phyloP scores from a whole-genome alignment of 2,797 vertebrate genomes.

The Aviceda cuculoides region DNA sequence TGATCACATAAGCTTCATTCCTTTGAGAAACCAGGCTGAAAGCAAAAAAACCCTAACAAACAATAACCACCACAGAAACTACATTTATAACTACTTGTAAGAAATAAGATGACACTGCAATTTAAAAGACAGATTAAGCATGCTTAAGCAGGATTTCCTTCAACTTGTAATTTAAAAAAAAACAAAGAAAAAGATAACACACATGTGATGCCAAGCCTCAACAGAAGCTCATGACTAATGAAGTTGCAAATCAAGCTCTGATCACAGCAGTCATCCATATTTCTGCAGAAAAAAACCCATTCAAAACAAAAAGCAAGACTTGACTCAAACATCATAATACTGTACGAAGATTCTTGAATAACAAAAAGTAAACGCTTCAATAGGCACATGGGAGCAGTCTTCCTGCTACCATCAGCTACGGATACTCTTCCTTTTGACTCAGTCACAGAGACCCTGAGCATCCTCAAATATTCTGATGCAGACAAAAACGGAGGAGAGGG shows the following conservation, averaged over 20 bases:
- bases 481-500: background rate
- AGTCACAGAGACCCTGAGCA: background rate
- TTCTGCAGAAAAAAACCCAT: background rate
- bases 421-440: background rate
- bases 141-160: conserved; percentile 52
- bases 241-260: conserved; percentile 8
- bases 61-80: background rate
- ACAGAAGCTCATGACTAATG: conserved; percentile 54
- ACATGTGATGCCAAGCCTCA: conserved; percentile 10
- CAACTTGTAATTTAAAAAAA: conserved; percentile 58
- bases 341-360: background rate
- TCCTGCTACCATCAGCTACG: background rate
- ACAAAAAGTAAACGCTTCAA: background rate
- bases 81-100: background rate
- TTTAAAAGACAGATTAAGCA: conserved; percentile 7
- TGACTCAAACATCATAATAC: background rate
- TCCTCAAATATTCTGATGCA: background rate
- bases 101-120: background rate
- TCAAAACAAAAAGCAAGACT: conserved; percentile 16
- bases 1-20: background rate
- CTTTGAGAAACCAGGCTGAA: background rate
- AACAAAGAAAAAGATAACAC: conserved; percentile 12
- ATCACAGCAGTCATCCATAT: background rate
- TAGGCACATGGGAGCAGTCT: background rate
- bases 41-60: background rate